These are phyloP conservation scores for Rhynchonycteris naso DNA, from an alignment of 2,797 vertebrate genomes.

Conservation along the genomic window DNA sequence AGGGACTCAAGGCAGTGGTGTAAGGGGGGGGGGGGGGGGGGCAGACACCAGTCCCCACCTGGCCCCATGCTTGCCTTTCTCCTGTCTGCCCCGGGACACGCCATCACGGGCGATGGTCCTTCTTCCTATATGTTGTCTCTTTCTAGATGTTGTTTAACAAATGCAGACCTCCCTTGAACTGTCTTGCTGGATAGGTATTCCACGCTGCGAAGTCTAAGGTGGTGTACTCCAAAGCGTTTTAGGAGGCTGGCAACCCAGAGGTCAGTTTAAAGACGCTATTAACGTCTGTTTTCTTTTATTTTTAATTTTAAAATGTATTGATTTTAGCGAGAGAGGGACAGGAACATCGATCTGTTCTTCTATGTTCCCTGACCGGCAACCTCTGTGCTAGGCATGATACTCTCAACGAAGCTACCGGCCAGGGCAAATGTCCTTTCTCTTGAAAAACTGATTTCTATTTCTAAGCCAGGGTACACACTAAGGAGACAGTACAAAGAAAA, in stretches of 20 bases:
- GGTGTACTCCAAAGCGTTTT: not conserved
- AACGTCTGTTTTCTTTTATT: not conserved
- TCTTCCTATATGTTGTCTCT: not conserved
- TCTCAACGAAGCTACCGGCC: too few relatives aligned
- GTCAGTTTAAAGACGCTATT: not conserved
- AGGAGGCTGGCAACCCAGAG: accelerated
- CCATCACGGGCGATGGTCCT: not conserved
- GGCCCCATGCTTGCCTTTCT: constrained; percentile 12
- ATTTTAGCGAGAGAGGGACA: too few relatives aligned
- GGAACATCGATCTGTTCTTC: too few relatives aligned
- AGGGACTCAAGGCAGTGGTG: not conserved
- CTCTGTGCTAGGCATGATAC: too few relatives aligned
- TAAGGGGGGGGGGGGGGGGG: not conserved
- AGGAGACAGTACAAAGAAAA: too few relatives aligned
- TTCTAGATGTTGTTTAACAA: not conserved
- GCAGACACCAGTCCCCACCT: not conserved
- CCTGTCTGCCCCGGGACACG: not conserved
- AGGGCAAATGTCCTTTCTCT: not conserved
- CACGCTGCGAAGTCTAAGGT: accelerated
- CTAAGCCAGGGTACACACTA: not conserved
- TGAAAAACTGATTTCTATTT: not conserved
- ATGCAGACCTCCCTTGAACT: accelerated
- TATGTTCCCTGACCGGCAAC: too few relatives aligned
- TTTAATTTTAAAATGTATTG: too few relatives aligned
- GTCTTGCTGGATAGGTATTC: accelerated